phyloP scores from a whole-genome alignment of 2,797 vertebrate genomes.

The Paedocypris micromegethes region DNA sequence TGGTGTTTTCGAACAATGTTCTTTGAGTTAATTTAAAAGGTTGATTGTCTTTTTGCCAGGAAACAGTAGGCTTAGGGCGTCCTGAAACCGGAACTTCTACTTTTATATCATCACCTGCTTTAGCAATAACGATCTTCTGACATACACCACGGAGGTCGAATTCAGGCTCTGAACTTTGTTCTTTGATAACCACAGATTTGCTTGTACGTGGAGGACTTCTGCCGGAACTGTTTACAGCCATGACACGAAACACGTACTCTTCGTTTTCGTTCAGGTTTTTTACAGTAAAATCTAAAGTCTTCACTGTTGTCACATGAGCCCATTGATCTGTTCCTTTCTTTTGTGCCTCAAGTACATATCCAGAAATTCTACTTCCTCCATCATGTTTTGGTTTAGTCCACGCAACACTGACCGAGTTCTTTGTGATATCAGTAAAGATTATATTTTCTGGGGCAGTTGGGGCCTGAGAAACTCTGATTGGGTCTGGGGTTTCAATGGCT shows the following conservation, averaged over 20 bases:
- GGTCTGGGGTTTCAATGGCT: slow-evolving; percentile 85
- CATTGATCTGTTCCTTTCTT: slow-evolving; percentile 93
- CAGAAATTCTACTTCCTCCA: slow-evolving; percentile 92
- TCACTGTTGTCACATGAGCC: slow-evolving; percentile 87
- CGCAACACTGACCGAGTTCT: slow-evolving; percentile 82
- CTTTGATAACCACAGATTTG: slow-evolving; percentile 83
- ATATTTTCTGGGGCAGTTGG: slow-evolving; percentile 88
- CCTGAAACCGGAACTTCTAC: slow-evolving; percentile 95
- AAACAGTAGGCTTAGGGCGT: slow-evolving; percentile 86
- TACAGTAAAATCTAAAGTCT: slow-evolving; percentile 81
- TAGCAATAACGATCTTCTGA: slow-evolving; percentile 87
- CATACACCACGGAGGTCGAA: slow-evolving; percentile 91
- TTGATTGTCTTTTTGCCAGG: slow-evolving; percentile 89
- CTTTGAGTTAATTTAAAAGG: slow-evolving; percentile 86
- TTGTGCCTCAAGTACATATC: slow-evolving; percentile 95
- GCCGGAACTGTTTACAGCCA: slow-evolving; percentile 93
- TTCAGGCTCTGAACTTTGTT: slow-evolving; percentile 85
- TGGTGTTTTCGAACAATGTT: slow-evolving; percentile 82
- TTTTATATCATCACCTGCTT: slow-evolving; percentile 93
- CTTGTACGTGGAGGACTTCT: slow-evolving; percentile 89
- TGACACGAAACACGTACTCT: slow-evolving; percentile 92
- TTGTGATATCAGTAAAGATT: slow-evolving; percentile 89
- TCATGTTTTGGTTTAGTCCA: slow-evolving; percentile 98
- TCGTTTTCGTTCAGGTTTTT: slow-evolving; percentile 95
- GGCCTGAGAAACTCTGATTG: slow-evolving; percentile 88